Evolutionary conservation across 1,140 invertebrate species (phyloP).

Genomic region (Caenorhabditis remanei): DNA sequence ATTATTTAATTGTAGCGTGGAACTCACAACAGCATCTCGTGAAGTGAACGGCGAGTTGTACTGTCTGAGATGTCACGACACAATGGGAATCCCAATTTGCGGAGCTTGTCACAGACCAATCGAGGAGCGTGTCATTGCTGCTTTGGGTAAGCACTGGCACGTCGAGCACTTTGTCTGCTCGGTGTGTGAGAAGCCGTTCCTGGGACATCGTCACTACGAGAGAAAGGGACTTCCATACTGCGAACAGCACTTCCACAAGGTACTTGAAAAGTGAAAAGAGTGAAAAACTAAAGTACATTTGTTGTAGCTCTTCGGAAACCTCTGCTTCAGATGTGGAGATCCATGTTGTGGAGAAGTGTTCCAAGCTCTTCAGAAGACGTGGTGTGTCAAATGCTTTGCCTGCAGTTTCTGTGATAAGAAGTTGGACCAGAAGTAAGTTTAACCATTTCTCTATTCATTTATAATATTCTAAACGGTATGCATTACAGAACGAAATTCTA

Average conservation of each 20-base stretch:
- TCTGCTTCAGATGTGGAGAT: conserved; percentile 98
- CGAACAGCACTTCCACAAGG: conserved; percentile 93
- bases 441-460: conserved; percentile 53
- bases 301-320: conserved; percentile 92
- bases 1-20: conserved; percentile 78
- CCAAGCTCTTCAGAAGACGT: conserved; percentile 95
- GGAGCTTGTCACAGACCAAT: conserved; percentile 95
- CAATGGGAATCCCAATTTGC: conserved; percentile 96
- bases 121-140: conserved; percentile 95
- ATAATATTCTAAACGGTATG: background rate
- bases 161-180: conserved; percentile 99
- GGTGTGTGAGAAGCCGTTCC: conserved; percentile 98
- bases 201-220: conserved; percentile 98
- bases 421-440: conserved; percentile 89
- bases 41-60: conserved; percentile 96
- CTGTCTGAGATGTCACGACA: conserved; percentile 97
- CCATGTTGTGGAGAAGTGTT: conserved; percentile 97
- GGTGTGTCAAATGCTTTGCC: conserved; percentile 99
- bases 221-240: conserved; percentile 98
- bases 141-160: conserved; percentile 99
- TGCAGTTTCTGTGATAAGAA: conserved; percentile 96
- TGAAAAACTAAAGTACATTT: background rate
- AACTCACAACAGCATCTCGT: conserved; percentile 86
- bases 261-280: conserved; percentile 5
- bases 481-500: conserved; percentile 91